Conservation (phyloP, 2,113 vertebrate species). For the Phalacrocorax brasilianus region DNA sequence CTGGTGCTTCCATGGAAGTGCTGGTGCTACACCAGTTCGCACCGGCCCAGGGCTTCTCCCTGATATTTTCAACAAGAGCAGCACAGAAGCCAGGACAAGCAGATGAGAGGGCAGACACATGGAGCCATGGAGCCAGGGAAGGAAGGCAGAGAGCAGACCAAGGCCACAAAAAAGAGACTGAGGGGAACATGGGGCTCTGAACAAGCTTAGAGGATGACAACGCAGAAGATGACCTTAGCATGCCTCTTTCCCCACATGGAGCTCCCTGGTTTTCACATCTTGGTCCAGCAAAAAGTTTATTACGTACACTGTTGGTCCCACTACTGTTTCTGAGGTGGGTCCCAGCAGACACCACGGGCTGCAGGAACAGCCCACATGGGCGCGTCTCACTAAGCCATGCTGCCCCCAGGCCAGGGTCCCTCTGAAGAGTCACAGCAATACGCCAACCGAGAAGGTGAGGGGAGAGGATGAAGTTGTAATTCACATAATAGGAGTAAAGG, state of each 20-base stretch:
- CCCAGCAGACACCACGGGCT: neutral
- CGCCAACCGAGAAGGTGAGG: rapidly evolving
- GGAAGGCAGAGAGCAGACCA: neutral
- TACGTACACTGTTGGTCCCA: neutral
- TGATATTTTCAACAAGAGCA: neutral
- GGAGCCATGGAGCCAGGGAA: neutral
- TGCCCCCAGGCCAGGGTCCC: neutral
- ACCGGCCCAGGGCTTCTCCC: neutral
- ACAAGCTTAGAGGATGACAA: neutral
- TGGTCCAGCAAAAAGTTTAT: neutral
- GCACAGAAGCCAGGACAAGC: neutral
- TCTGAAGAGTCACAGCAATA: neutral
- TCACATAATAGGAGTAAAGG: neutral
- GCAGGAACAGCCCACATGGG: neutral
- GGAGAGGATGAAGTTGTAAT: neutral
- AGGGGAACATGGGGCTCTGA: neutral
- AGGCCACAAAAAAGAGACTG: neutral
- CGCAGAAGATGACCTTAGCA: neutral
- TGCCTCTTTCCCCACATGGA: neutral
- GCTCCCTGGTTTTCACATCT: neutral
- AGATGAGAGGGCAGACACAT: neutral
- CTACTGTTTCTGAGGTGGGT: neutral
- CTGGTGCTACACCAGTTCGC: neutral
- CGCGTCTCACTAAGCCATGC: rapidly evolving
- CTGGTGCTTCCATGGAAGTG: neutral